A percentile compares a stretch with the other conserved stretches of the same genome.
Conservation (phyloP, 2,797 vertebrate species). For the Psittacula echo region DNA sequence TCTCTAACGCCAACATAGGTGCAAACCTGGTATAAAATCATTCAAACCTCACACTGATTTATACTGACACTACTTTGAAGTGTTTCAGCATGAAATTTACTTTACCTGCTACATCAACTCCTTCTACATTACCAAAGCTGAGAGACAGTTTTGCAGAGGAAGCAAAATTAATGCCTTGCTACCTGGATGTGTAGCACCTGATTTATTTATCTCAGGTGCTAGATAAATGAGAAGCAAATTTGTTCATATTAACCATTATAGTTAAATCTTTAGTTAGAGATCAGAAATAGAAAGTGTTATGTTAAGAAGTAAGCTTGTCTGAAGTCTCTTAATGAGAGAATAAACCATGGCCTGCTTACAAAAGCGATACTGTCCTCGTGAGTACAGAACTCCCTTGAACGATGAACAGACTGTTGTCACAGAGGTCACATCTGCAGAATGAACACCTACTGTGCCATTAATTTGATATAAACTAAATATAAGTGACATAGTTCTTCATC, state of each 20-base stretch:
- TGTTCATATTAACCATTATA: neutral
- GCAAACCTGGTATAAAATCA: neutral
- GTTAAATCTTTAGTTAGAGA: neutral
- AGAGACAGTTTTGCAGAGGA: neutral
- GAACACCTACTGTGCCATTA: neutral
- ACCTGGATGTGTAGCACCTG: neutral
- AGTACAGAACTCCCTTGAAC: neutral
- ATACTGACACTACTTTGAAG: neutral
- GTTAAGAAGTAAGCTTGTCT: neutral
- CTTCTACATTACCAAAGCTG: neutral
- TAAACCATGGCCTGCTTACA: neutral
- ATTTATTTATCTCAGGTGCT: neutral
- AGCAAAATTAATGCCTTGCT: neutral
- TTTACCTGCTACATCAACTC: neutral
- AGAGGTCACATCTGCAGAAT: neutral
- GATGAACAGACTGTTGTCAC: neutral
- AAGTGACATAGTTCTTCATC: neutral
- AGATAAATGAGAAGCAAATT: neutral
- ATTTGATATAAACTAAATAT: neutral
- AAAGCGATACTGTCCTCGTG: neutral
- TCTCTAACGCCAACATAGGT: neutral
- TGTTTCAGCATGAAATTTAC: neutral
- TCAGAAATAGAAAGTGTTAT: neutral
- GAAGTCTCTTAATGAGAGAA: neutral
- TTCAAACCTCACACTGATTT: neutral